Evolutionary conservation across 1,140 invertebrate genomes (phyloP), one percentile per base, ranked within the genome.

Genomic region (Scaptodrosophila lebanonensis): DNA sequence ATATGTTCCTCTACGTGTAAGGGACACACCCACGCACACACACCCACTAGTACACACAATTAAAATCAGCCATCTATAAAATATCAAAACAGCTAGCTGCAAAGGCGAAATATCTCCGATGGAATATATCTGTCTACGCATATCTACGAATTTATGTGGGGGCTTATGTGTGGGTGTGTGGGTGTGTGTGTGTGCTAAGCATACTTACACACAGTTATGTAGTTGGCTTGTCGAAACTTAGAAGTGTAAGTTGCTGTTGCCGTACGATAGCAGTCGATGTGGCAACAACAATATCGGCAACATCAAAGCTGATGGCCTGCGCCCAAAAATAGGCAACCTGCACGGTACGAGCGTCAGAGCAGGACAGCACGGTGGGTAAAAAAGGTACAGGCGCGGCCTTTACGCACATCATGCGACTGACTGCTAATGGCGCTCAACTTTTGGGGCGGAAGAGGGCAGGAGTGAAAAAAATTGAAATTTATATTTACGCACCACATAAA

Each of bases 401-500:
- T 25, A 45, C 44, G 57, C 40, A 45, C 57, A 43, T 11, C 22
- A 18, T 30, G 11, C 9, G 38, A 25, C 22, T 15, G 35, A 29
- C 16, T n/a, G 36, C 36, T n/a, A 11, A 17, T 18, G 25, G 13
- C 8, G 16, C n/a, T n/a, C n/a, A n/a, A n/a, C n/a, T n/a, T n/a
- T n/a, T n/a, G 27, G 18, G n/a, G 32, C 16, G 9, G 20, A 20
- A 6, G 12, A 1, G 25, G 22, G 9, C 5, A 32, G 43, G 40
- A n/a, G n/a, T n/a, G n/a, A n/a, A 20, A 60, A 61, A 68, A 82
- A 79, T 73, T 73, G 73, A 79, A 79, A 79, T 79, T 79, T 79
- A 79, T 79, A 79, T 77, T 72, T 79, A 79, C 76, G 75, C 73
- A 79, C 64, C 73, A 76, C 69, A 79, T 79, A 79, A 69, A 79